Conservation (phyloP, 2,797 vertebrate genomes). For the Ficedula albicollis region DNA sequence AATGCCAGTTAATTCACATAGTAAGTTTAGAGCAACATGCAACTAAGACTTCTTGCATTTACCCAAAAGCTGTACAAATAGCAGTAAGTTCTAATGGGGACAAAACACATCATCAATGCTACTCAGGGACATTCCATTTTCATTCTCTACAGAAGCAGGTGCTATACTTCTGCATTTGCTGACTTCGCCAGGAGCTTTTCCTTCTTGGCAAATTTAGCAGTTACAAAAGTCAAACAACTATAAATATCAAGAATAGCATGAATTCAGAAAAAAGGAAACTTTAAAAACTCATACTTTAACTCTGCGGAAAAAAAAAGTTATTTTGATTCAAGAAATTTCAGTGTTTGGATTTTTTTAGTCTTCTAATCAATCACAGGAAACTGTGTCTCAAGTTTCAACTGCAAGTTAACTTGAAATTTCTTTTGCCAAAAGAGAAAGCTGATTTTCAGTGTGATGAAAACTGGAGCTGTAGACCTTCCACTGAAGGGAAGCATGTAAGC, state of each 20-base stretch:
- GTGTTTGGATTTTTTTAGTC: not conserved
- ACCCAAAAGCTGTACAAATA: not conserved
- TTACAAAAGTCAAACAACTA: not conserved
- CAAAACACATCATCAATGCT: not conserved
- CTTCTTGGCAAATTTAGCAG: not conserved
- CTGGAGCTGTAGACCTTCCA: not conserved
- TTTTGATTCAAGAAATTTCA: not conserved
- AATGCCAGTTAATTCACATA: not conserved
- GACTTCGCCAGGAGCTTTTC: not conserved
- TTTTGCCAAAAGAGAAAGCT: not conserved
- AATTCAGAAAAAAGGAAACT: not conserved
- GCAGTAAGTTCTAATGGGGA: not conserved
- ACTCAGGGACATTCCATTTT: not conserved
- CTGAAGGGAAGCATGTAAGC: not conserved
- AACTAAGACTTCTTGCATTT: not conserved
- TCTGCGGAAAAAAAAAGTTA: not conserved
- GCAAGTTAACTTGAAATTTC: not conserved
- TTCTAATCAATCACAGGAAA: not conserved
- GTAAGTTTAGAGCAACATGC: not conserved
- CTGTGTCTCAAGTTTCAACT: not conserved
- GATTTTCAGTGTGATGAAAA: not conserved
- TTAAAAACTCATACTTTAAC: not conserved
- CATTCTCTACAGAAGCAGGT: not conserved
- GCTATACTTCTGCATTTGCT: not conserved
- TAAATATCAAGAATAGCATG: not conserved